These are phyloP conservation scores for Parthenolecanium corni DNA, from an alignment of 2,888 invertebrate species.

Conservation along the genomic window DNA sequence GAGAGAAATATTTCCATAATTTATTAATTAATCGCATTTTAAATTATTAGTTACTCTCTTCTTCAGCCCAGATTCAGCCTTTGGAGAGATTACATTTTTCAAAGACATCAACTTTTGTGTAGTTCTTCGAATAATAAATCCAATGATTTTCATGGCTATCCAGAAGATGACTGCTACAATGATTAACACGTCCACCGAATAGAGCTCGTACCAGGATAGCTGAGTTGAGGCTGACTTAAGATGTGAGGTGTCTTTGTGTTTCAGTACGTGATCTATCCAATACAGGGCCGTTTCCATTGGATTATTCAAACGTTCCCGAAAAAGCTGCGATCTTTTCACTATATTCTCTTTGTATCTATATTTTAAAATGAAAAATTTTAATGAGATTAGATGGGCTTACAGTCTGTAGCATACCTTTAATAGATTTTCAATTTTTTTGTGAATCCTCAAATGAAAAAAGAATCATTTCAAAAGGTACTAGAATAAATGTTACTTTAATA, in stretches of 20 bases:
- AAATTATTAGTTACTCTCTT: too few relatives aligned
- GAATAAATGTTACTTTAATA: too few relatives aligned
- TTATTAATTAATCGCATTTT: too few relatives aligned
- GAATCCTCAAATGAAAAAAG: too few relatives aligned
- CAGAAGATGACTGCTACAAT: neutral
- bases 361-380: neutral
- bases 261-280: constrained; percentile 15
- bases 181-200: constrained; percentile 17
- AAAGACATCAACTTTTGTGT: too few relatives aligned
- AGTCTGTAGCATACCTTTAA: too few relatives aligned
- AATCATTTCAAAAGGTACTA: too few relatives aligned
- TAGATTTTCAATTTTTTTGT: too few relatives aligned
- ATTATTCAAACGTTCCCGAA: constrained; percentile 5
- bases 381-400: neutral
- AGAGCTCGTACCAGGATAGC: constrained; percentile 23
- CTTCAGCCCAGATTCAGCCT: too few relatives aligned
- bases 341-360: constrained; percentile 1
- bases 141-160: constrained; percentile 38
- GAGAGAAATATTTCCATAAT: too few relatives aligned
- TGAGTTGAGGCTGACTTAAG: constrained; percentile 16
- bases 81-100: too few relatives aligned
- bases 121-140: too few relatives aligned
- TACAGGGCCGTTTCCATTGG: constrained; percentile 17
- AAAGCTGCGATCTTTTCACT: neutral
- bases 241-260: constrained; percentile 6